Evolutionary conservation across 1,140 invertebrate genomes (phyloP), one percentile per base, ranked within the genome.

Genomic region (Drosophila tani): DNA sequence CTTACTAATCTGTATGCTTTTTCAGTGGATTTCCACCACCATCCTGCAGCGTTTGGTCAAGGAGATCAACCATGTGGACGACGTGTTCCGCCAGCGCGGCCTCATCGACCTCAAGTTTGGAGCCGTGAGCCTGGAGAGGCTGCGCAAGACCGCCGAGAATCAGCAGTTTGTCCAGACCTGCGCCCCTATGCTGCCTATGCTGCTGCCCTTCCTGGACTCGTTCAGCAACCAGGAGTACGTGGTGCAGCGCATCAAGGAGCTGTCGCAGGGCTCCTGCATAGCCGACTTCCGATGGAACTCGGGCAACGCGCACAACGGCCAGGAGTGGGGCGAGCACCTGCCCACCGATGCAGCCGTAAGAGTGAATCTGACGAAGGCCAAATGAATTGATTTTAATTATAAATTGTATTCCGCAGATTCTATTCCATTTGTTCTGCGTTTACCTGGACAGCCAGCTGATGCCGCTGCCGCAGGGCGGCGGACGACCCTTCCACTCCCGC

Each of bases 161-260:
- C 91, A 93, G 63, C 91, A 91, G 45, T 94, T 94, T 55, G 95
- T 96, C 51, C 93, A 94, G 41, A 93, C 94, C 29, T 94, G 95
- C 77, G 94, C 97, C 24, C 96, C 96, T 1, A 95, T 95, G 47
- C 91, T 97, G 51, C 94, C 95, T 8, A 93, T 94, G 45, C 83
- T 98, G 4, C 93, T 98, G 14, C 96, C 96, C 1, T 98, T 97
- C 91, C 92, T 98, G 65, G 97, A 97, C 81, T 91, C 97, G 7
- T 95, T 95, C 5, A 94, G 94, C 6, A 97, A 97, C 94, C 97
- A 98, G 85, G 96, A 97, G 91, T 98, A 98, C 93, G 91, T 98
- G 11, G 95, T 97, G 3, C 95, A 95, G 56, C 94, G 97, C 80
- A 96, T 98, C 15, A 95, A 94, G 93, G 96, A 96, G 66, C 93